Evolutionary conservation across 2,113 vertebrate genomes (phyloP).

Genomic region (Protobothrops flavoviridis): DNA sequence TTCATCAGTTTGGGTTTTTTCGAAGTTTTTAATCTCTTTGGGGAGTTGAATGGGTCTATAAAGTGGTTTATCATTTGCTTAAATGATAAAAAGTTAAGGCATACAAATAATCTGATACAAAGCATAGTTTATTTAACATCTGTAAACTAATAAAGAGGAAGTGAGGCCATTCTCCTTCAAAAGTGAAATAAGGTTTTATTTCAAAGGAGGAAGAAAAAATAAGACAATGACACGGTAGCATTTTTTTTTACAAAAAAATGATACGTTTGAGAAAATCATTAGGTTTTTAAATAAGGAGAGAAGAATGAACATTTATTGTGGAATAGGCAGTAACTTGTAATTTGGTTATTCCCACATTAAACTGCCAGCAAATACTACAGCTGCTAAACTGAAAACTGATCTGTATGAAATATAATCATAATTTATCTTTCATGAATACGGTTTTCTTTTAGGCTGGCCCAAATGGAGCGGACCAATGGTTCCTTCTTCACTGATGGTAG

Average conservation of each 20-base stretch:
- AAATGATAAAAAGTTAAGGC: background rate
- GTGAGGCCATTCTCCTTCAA: background rate
- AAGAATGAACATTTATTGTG: background rate
- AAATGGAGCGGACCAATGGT: constrained; percentile 94
- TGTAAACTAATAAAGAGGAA: background rate
- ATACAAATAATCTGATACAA: background rate
- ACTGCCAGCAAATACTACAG: background rate
- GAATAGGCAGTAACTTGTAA: background rate
- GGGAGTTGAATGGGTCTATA: background rate
- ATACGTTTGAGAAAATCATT: background rate
- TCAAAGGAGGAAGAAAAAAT: background rate
- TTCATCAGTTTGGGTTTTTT: background rate
- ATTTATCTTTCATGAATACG: accelerated
- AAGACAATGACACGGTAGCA: too few species aligned
- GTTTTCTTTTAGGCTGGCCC: constrained; percentile 81
- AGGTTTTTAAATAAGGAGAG: background rate
- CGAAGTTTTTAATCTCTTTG: background rate
- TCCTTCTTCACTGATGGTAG: constrained; percentile 94
- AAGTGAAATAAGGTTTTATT: background rate
- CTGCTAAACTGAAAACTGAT: background rate
- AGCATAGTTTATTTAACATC: background rate
- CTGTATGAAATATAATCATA: background rate
- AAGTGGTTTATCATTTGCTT: background rate
- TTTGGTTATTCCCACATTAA: background rate
- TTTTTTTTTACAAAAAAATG: background rate